Evolutionary conservation across 2,888 invertebrate genomes (phyloP).

Genomic region (Leucophenga maculata): DNA sequence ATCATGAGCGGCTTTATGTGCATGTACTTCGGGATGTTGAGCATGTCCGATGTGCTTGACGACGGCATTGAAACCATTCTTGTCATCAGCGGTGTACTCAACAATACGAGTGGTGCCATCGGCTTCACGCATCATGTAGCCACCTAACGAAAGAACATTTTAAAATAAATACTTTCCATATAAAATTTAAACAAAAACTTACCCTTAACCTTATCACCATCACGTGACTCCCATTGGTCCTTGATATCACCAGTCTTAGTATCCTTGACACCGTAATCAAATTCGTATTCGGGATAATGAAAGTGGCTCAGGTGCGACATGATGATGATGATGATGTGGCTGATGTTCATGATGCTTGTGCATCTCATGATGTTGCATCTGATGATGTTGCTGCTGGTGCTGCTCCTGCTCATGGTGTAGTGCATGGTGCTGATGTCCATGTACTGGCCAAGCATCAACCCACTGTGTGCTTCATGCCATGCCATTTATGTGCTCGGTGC

Average conservation of each 20-base stretch:
- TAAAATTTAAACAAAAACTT: not conserved
- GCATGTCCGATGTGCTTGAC: slow-evolving; percentile 43
- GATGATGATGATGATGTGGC: not conserved
- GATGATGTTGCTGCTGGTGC: not conserved
- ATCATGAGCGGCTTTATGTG: not conserved
- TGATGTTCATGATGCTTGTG: not conserved
- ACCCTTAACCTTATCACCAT: slow-evolving; percentile 73
- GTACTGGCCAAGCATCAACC: not conserved
- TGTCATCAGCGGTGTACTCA: slow-evolving; percentile 69
- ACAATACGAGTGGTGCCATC: slow-evolving; percentile 71
- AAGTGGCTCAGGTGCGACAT: slow-evolving; percentile 53
- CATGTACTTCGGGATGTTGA: slow-evolving; percentile 15
- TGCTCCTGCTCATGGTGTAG: no score
- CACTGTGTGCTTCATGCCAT: slow-evolving; percentile 42
- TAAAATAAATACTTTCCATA: not conserved
- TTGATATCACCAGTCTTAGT: slow-evolving; percentile 72
- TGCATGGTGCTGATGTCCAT: not conserved
- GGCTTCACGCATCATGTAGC: slow-evolving; percentile 70
- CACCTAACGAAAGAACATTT: slow-evolving; percentile 40
- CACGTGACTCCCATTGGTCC: slow-evolving; percentile 71
- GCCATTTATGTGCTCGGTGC: slow-evolving; percentile 54
- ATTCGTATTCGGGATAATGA: slow-evolving; percentile 68
- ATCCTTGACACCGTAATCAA: slow-evolving; percentile 71
- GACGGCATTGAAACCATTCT: slow-evolving; percentile 70
- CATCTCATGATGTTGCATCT: not conserved